phyloP scores from a whole-genome alignment of 2,113 vertebrate genomes.

The Xenopus laevis region DNA sequence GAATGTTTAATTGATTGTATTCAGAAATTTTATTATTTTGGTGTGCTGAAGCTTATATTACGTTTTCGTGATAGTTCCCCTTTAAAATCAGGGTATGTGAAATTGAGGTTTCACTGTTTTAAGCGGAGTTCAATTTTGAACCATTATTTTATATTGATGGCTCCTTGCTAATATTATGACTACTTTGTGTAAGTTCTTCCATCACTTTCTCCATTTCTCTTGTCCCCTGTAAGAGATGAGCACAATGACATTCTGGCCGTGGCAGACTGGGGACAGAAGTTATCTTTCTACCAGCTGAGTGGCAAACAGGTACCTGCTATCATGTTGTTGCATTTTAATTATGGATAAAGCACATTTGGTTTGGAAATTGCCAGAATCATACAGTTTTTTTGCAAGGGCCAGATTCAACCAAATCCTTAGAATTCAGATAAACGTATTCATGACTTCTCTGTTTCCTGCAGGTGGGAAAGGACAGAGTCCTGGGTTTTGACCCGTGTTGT shows the following conservation, averaged over 20 bases:
- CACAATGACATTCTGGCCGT: slow-evolving; percentile 94
- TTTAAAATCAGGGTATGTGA: no score
- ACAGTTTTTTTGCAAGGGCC: background rate
- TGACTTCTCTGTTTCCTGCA: slow-evolving; percentile 51
- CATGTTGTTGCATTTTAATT: slow-evolving; percentile 2
- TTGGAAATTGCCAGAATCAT: no score
- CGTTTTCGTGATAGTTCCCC: no score
- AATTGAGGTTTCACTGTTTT: no score
- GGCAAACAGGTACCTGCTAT: slow-evolving; percentile 82
- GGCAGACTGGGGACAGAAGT: slow-evolving; percentile 93
- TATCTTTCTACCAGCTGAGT: slow-evolving; percentile 97
- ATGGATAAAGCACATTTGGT: background rate
- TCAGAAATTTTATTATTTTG: no score
- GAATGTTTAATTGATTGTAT: no score
- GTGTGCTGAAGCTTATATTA: no score
- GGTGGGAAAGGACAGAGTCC: slow-evolving; percentile 86
- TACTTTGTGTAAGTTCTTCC: no score
- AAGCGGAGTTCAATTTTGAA: no score
- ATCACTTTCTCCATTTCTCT: background rate
- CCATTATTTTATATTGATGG: no score
- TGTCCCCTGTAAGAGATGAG: slow-evolving; percentile 75
- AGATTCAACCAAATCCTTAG: background rate
- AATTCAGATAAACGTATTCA: no score
- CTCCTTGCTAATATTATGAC: no score
- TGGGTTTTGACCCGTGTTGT: slow-evolving; percentile 92